Base-by-base conservation (phyloP, 2,797 vertebrate genomes). In the Helarctos malayanus region DNA sequence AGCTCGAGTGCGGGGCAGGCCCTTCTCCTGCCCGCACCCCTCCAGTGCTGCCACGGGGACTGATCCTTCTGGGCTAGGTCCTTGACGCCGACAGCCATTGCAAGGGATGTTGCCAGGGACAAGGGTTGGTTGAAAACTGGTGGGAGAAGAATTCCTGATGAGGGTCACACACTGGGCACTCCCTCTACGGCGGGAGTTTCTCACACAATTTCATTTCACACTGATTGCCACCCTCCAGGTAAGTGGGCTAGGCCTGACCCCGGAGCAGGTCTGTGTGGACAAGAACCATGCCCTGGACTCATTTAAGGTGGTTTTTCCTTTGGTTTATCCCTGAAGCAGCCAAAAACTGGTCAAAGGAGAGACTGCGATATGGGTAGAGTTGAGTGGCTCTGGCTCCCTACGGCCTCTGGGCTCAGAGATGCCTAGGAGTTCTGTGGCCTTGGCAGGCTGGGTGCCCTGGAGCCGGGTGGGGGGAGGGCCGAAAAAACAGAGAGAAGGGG, bases 101-200 rank as follows among this genome's bases (percentile, higher is more conserved):
- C 71, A 54, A 79, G 18, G n/a, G 49, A 32, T 19, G n/a, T 19
- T 81, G 57, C 47, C 65, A 32, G 68, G 49, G 38, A 19, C 29
- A 21, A 61, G 27, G 25, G 15, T 2, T 56, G 32, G 27, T 65
- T 35, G n/a, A 41, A 52, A 85, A 38, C 29, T 68, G 73, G n/a
- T 12, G 25, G 18, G 47, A 88, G 52, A 61, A 59, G 63, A 61
- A 73, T 13, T 83, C 56, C 49, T 27, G 38, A 65, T 45, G 9
- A 41, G 25, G 12, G 21, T 18, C 12, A 45, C 0, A 7, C 45
- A 21, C 10, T 9, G 23, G 18, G 52, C 2, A n/a, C 4, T 7
- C 14, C 7, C 16, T 61, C 19, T 2, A 2, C 1, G 29, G 59
- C 80, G 78, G 23, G 35, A 81, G 15, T 23, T 47, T 27, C 61